A percentile compares a stretch with the other conserved stretches of the same genome.
phyloP scores from a whole-genome alignment of 2,113 vertebrate species.

The Tauraco erythrolophus region DNA sequence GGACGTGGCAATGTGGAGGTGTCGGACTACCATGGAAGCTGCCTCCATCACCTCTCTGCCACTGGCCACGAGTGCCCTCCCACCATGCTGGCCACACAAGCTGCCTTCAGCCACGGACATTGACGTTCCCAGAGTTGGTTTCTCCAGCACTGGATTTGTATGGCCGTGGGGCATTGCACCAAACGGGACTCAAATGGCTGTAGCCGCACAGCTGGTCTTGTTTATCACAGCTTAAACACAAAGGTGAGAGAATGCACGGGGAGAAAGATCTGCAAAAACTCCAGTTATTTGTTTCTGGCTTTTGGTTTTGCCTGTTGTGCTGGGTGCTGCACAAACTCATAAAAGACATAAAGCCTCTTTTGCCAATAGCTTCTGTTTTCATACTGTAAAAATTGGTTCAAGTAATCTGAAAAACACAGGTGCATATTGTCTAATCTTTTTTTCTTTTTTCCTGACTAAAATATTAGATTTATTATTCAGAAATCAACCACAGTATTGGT shows the following conservation, averaged over 20 bases:
- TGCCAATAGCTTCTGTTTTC: neutral
- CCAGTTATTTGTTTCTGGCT: neutral
- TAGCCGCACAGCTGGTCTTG: neutral
- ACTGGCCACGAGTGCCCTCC: accelerated
- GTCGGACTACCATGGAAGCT: no score
- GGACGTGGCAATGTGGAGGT: accelerated
- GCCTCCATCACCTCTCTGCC: neutral
- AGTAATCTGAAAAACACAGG: neutral
- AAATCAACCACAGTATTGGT: neutral
- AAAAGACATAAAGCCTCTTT: neutral
- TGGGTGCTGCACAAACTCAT: neutral
- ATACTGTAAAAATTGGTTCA: neutral
- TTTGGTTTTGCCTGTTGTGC: neutral
- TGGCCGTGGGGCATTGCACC: accelerated
- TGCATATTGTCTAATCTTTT: neutral
- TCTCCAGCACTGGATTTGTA: neutral
- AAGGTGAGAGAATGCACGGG: accelerated
- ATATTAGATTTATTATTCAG: neutral
- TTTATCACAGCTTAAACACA: neutral
- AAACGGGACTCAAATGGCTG: accelerated
- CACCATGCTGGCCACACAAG: neutral
- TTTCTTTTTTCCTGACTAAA: neutral
- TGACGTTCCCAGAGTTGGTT: accelerated
- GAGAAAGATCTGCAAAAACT: neutral
- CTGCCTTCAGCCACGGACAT: accelerated